phyloP scores from a whole-genome alignment of 37 sponge, comb jelly and placozoan genomes.

The Oscarella lobularis region DNA sequence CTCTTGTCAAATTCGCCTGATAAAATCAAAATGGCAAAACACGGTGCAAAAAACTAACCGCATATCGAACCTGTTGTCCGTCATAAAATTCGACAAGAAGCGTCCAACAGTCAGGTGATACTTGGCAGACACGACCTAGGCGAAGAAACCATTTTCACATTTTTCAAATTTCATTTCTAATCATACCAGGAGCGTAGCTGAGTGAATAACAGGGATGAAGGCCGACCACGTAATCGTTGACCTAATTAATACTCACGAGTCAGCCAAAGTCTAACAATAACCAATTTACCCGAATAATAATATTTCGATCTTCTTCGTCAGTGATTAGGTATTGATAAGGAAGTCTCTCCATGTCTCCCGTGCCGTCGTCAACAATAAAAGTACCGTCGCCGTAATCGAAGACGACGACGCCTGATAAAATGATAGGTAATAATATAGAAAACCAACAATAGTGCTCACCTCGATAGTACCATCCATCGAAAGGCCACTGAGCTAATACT shows the following conservation, averaged over 20 bases:
- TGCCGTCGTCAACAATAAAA: neutral
- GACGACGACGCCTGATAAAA: neutral
- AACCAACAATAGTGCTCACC: slow-evolving; percentile 2
- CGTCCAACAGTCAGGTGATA: neutral
- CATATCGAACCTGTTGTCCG: neutral
- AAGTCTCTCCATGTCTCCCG: neutral
- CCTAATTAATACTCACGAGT: neutral
- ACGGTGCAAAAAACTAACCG: neutral
- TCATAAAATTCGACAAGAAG: neutral
- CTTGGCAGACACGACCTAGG: neutral
- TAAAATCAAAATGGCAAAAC: neutral
- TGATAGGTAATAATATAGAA: no score
- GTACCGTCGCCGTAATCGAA: neutral
- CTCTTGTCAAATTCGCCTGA: neutral
- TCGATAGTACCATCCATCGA: neutral
- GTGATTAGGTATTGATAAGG: neutral
- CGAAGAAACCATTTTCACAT: no score
- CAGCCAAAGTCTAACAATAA: neutral
- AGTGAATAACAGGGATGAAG: neutral
- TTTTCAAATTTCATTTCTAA: neutral
- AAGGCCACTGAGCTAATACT: neutral
- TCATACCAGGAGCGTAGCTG: neutral
- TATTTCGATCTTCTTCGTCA: neutral
- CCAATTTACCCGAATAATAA: neutral
- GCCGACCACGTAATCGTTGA: neutral